Conservation (phyloP, 1,140 invertebrate genomes). For the Himalopsyche phryganea region DNA sequence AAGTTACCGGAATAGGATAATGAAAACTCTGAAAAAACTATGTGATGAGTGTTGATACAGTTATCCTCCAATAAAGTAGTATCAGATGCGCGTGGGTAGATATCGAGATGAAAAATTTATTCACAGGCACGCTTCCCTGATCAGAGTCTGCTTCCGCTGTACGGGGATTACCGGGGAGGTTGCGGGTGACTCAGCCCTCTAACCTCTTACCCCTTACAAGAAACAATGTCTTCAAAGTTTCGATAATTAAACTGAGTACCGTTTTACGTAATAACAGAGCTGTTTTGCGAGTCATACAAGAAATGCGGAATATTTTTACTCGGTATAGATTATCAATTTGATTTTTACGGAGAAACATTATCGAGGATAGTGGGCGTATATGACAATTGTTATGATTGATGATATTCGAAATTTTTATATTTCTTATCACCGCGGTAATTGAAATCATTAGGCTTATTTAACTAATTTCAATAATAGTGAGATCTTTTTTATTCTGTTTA, state of each 20-base stretch:
- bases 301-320: not conserved
- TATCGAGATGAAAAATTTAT: conserved; percentile 19
- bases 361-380: no score
- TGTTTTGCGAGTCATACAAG: not conserved
- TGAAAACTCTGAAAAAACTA: no score
- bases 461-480: no score
- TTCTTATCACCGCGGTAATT: no score
- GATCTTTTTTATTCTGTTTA: no score
- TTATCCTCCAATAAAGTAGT: not conserved
- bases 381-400: no score
- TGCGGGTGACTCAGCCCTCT: conserved; percentile 4
- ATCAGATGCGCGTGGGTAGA: not conserved
- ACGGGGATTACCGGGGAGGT: conserved; percentile 4
- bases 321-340: not conserved
- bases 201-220: not conserved
- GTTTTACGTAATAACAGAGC: not conserved
- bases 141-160: not conserved
- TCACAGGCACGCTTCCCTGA: conserved; percentile 3
- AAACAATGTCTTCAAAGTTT: conserved; percentile 2
- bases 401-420: no score
- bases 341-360: no score
- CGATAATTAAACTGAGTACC: not conserved
- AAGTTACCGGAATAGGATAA: no score
- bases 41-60: not conserved
- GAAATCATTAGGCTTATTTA: no score